Percentiles rank a stretch among this genome's conserved stretches.
These are phyloP conservation scores for Spilosoma lubricipeda DNA, from an alignment of 2,888 invertebrate species.

Conservation along the genomic window DNA sequence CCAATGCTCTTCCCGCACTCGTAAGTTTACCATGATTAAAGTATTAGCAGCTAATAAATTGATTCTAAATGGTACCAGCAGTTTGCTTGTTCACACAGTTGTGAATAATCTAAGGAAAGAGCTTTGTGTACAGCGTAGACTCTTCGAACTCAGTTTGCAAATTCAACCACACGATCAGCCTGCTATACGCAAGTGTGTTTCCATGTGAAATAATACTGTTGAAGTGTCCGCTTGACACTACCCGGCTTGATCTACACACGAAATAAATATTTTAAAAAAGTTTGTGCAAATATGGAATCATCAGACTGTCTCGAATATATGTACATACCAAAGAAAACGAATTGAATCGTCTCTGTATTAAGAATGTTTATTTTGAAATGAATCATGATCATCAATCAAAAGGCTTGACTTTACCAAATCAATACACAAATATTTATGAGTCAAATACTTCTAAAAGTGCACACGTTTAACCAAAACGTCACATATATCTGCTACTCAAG, in stretches of 20 bases:
- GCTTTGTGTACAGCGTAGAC: no score
- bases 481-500: neutral
- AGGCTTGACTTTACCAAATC: neutral
- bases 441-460: neutral
- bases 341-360: neutral
- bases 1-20: constrained; percentile 89
- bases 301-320: neutral
- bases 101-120: no score
- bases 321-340: neutral
- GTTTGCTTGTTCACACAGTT: no score
- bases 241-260: no score
- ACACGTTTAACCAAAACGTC: neutral
- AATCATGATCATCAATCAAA: neutral
- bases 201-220: neutral
- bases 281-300: neutral
- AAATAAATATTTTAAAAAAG: no score
- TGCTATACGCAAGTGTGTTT: no score
- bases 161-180: no score
- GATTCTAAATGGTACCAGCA: no score
- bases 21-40: constrained; percentile 70
- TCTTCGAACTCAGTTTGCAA: no score
- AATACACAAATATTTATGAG: neutral
- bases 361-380: neutral
- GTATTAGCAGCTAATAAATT: neutral
- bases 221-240: neutral